Evolutionary conservation across 2,888 invertebrate species (phyloP).

Genomic region (Cancer borealis): DNA sequence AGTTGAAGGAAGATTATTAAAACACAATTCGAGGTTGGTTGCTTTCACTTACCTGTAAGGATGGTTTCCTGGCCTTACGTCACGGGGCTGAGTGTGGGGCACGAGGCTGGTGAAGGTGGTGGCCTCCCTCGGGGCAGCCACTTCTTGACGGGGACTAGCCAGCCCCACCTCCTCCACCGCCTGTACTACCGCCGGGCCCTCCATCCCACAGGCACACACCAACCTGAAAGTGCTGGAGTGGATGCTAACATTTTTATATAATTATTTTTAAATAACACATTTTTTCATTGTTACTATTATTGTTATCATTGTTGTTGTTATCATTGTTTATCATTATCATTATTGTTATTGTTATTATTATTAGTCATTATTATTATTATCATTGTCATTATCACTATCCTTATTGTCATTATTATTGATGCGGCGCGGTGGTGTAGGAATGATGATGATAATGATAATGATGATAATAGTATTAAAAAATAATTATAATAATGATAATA

Average conservation of each 20-base stretch:
- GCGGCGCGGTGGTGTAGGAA: too few relatives aligned
- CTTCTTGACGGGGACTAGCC: constrained; percentile 57
- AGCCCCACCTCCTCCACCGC: constrained; percentile 57
- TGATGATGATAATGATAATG: too few relatives aligned
- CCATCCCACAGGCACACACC: constrained; percentile 5
- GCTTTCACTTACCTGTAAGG: constrained; percentile 54
- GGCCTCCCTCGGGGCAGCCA: constrained; percentile 57
- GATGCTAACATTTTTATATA: background rate
- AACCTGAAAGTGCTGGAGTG: background rate
- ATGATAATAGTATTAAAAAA: too few relatives aligned
- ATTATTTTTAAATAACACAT: background rate
- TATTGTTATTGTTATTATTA: too few relatives aligned
- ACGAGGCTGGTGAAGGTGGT: constrained; percentile 64
- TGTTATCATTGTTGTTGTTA: too few relatives aligned
- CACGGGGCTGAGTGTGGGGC: constrained; percentile 43
- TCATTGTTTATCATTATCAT: too few relatives aligned
- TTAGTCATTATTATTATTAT: too few relatives aligned
- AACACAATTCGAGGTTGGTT: background rate
- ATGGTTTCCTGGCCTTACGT: constrained; percentile 60
- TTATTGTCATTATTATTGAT: too few relatives aligned
- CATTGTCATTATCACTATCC: too few relatives aligned
- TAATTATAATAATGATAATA: too few relatives aligned
- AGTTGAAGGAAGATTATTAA: background rate
- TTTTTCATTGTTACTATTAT: background rate
- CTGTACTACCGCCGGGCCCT: constrained; percentile 47